Evolutionary conservation across 2,113 vertebrate genomes (phyloP).

Genomic region (Anthoscopus minutus): DNA sequence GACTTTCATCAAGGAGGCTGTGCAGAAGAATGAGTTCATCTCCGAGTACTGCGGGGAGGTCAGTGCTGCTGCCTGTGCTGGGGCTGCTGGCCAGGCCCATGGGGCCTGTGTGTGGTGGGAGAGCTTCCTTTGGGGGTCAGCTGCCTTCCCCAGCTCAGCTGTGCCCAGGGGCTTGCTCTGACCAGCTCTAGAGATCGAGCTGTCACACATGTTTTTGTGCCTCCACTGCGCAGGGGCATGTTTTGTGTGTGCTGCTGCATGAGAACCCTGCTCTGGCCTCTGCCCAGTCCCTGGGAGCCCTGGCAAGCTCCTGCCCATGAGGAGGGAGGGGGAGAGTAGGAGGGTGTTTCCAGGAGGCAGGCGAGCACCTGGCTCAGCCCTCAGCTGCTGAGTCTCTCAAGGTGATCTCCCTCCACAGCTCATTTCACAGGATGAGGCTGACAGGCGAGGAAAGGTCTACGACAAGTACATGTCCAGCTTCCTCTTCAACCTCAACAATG

Average conservation of each 20-base stretch:
- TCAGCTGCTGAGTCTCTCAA: not conserved
- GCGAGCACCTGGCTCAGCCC: not conserved
- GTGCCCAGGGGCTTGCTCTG: rapidly evolving
- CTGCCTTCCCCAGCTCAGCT: rapidly evolving
- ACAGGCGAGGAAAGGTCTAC: constrained; percentile 94
- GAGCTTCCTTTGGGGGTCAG: not conserved
- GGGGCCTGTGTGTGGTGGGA: rapidly evolving
- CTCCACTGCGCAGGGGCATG: rapidly evolving
- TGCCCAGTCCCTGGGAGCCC: not conserved
- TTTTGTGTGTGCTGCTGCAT: not conserved
- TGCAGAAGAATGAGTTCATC: constrained; percentile 99
- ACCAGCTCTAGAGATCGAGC: not conserved
- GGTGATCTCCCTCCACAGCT: constrained; percentile 71
- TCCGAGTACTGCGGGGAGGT: constrained; percentile 98
- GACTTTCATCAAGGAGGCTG: constrained; percentile 96
- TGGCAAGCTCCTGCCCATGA: not conserved
- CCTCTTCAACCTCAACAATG: constrained; percentile 98
- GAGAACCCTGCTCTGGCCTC: not conserved
- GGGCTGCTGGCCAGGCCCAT: not conserved
- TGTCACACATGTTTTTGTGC: no score
- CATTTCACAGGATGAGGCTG: constrained; percentile 97
- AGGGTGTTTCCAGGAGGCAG: not conserved
- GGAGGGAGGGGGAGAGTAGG: not conserved
- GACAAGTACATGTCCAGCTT: constrained; percentile 99
- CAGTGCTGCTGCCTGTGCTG: constrained; percentile 18